These are phyloP conservation scores for Carollia perspicillata DNA, from an alignment of 2,113 vertebrate species.

Conservation along the genomic window DNA sequence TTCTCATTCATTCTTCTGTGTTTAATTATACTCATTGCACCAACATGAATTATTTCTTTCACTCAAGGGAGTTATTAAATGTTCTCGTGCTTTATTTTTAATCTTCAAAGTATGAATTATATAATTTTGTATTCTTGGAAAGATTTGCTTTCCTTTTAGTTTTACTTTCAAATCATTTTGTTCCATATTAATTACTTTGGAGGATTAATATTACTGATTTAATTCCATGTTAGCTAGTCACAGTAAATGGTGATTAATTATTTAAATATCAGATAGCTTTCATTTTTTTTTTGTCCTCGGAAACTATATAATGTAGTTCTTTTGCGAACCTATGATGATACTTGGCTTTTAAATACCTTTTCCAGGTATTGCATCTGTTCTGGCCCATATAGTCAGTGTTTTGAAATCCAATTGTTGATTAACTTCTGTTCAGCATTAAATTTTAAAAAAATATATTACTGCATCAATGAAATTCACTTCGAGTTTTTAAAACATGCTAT, in stretches of 20 bases:
- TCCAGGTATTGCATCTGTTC: background rate
- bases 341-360: background rate
- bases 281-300: background rate
- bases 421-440: background rate
- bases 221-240: background rate
- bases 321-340: background rate
- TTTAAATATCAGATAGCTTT: background rate
- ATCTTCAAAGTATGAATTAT: conserved; percentile 25
- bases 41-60: conserved; percentile 58
- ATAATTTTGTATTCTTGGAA: background rate
- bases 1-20: background rate
- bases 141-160: conserved; percentile 26
- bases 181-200: conserved; percentile 6
- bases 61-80: conserved; percentile 37
- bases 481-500: background rate
- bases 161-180: background rate
- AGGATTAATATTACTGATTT: background rate
- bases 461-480: background rate
- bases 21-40: conserved; percentile 44
- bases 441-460: background rate
- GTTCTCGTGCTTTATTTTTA: conserved; percentile 49
- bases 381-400: background rate
- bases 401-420: background rate
- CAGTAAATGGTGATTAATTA: conserved; percentile 4
- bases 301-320: background rate